Base-by-base conservation (phyloP, 2,888 invertebrate species). In the Dynastes tityus region DNA sequence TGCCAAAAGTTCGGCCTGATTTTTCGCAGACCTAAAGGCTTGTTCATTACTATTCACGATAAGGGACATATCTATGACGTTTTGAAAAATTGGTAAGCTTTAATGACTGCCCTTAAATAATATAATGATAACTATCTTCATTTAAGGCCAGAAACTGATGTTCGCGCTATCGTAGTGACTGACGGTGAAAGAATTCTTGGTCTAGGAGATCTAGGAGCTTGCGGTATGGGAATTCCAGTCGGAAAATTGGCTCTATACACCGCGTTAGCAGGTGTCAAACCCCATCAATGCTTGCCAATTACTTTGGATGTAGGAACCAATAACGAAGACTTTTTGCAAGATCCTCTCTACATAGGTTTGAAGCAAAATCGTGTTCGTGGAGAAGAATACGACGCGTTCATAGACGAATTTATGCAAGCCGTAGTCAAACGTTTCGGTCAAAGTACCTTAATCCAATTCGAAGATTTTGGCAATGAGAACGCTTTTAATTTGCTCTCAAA, bases 151-250 rank as follows among this genome's bases (percentile, higher is more conserved):
- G 96, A 96, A 87, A 90, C 92, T 29, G 96, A 97, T 87, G 94
- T 97, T 3, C 92, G 96, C 4, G 97, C 96, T 0, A 94, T 97
- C 84, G 97, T 98, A 9, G 98, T 99, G 61, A 99, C 99, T 0
- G 99, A 99, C 88, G 99, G 99, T 16, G 99, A 99, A 89, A 92
- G 99, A 77, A 99, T 99, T 88, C 91, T 99, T 77, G 99, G 99
- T 3, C 91, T 99, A 76, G 99, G 99, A 2, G 99, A 99, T 89
- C 91, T 99, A 82, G 99, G 99, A 6, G 97, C 97, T 2, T 95
- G 96, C 87, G 99, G 99, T 11, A 99, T 99, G 98, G 99, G 99
- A 82, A 99, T 99, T 85, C 99, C 99, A 0, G 95, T 98, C 61
- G 99, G 99, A 81, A 99, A 99, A 90, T 90, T 99, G 82, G 93